Base-by-base conservation (phyloP, 2,888 invertebrate species). In the Escarpia spicata region DNA sequence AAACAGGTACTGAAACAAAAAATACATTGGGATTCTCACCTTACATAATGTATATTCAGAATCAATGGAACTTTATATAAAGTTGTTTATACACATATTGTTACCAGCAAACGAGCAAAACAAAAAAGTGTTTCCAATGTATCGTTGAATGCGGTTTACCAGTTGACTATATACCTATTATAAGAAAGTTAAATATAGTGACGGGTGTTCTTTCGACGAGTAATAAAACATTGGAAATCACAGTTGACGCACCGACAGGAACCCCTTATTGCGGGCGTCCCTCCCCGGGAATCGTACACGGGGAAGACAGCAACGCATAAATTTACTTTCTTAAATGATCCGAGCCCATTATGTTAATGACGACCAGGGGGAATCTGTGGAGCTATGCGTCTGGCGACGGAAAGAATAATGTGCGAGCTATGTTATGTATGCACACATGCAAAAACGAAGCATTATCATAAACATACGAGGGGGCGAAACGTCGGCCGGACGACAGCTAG, bases 361-460 rank as follows among this genome's bases (percentile, higher is more conserved):
- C 75, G 26, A 15, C 75, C 75, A 19, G 75, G 26, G 75, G 75
- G 75, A 26, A 26, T 15, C 19, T 75, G 26, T 26, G 6, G 75
- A 75, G 6, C 26, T 75, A 75, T 26, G n/a, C 19, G 75, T 75
- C 75, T 26, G 26, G 75, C 75, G 75, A 75, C 75, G n/a, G 19
- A 75, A 75, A 3, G 75, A 75, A 75, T 75, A 26, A 75, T 75
- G 75, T 26, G 75, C 75, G 75, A 75, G 75, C 75, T 75, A 75
- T 75, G 75, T 75, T 75, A 75, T 75, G 75, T 26, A 75, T 75
- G 75, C 75, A 75, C 75, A 75, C 75, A 75, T 75, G 75, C 75
- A 75, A 75, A 75, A 75, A 75, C 75, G 75, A 75, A 75, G 19
- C 75, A 75, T 75, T 75, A 75, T 75, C 75, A 75, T 75, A 75